These are phyloP conservation scores for Oasisia sp. DNA, from an alignment of 2,888 invertebrate species.

Conservation along the genomic window DNA sequence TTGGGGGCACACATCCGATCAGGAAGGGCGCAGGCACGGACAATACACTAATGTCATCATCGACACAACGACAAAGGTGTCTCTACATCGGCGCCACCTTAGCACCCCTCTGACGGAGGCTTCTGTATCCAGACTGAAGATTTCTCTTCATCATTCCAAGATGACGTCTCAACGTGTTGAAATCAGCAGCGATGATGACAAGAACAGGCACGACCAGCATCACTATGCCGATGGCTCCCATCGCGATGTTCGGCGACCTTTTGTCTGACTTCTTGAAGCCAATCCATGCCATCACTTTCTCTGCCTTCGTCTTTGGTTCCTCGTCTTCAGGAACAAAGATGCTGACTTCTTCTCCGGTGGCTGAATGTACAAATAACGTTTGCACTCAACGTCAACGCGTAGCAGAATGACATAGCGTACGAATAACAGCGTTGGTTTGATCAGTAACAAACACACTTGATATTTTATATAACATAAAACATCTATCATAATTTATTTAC, in stretches of 20 bases:
- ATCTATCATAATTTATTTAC: not conserved
- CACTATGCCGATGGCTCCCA: not conserved
- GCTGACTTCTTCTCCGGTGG: not conserved
- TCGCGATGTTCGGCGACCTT: not conserved
- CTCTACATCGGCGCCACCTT: not conserved
- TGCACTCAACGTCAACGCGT: not conserved
- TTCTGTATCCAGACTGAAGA: not conserved
- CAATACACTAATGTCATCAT: no score
- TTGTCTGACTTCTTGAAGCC: not conserved
- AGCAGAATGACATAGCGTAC: no score
- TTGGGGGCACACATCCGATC: no score
- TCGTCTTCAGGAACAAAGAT: conserved; percentile 19
- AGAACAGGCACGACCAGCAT: not conserved
- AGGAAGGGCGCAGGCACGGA: no score
- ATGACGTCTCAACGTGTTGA: not conserved
- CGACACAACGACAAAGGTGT: no score
- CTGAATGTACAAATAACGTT: not conserved
- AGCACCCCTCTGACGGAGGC: not conserved
- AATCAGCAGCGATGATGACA: not conserved
- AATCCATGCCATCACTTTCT: not conserved
- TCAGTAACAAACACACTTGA: no score
- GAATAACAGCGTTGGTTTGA: not conserved
- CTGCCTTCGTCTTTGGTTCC: not conserved
- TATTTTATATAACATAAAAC: not conserved
- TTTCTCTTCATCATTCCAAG: not conserved